phyloP scores from a whole-genome alignment of 2,113 vertebrate species.

The Solea senegalensis region DNA sequence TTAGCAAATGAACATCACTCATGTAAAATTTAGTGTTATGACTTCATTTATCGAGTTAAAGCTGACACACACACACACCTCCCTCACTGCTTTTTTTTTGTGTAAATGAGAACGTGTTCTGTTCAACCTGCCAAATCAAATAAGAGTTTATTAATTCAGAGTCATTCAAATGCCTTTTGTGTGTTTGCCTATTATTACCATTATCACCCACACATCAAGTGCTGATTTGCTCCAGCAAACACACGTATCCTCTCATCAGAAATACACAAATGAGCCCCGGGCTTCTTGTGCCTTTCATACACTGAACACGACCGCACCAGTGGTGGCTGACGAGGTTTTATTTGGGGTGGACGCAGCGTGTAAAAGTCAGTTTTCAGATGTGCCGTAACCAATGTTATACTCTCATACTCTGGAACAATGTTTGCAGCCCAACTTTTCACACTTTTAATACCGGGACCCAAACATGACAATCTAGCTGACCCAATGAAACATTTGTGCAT shows the following conservation, averaged over 20 bases:
- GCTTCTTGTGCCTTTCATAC: not conserved
- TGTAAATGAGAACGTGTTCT: constrained; percentile 19
- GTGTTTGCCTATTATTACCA: constrained; percentile 7
- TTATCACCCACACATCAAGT: constrained; percentile 20
- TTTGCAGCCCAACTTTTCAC: too few species aligned
- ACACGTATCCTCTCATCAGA: constrained; percentile 14
- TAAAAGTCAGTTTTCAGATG: too few species aligned
- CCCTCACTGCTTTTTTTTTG: constrained; percentile 6
- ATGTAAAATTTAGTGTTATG: constrained; percentile 12
- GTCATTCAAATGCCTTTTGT: constrained; percentile 26
- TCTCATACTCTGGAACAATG: too few species aligned
- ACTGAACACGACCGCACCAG: not conserved
- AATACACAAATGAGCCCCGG: constrained; percentile 23
- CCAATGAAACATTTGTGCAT: too few species aligned
- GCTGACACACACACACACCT: too few species aligned
- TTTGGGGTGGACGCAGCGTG: too few species aligned
- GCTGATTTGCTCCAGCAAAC: constrained; percentile 12
- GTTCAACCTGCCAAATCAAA: constrained; percentile 6
- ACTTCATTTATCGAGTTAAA: not conserved
- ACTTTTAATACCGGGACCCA: too few species aligned
- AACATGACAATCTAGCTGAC: too few species aligned
- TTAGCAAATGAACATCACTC: constrained; percentile 6
- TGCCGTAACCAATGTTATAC: too few species aligned
- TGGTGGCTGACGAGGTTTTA: too few species aligned
- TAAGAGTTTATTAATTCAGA: constrained; percentile 27